phyloP scores from a whole-genome alignment of 2,113 vertebrate genomes.

The Redunca redunca region DNA sequence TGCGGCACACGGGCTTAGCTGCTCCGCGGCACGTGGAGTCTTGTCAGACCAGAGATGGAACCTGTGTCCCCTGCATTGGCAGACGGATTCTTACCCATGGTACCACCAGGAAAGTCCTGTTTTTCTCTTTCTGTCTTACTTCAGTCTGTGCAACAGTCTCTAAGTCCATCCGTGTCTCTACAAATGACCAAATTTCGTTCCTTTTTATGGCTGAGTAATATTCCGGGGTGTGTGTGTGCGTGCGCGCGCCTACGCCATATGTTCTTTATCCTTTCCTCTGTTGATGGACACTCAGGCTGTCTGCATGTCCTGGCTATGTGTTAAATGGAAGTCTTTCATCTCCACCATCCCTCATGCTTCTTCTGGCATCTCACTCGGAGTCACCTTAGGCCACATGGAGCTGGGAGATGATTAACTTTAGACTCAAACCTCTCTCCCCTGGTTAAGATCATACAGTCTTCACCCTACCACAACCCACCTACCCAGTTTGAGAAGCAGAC shows the following conservation, averaged over 20 bases:
- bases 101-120: not conserved
- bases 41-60: not conserved
- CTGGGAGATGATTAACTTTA: not conserved
- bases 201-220: not conserved
- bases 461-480: too few species aligned
- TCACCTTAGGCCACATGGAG: not conserved
- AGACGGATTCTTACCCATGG: not conserved
- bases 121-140: not conserved
- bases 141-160: not conserved
- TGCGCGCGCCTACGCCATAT: fast-evolving
- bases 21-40: not conserved
- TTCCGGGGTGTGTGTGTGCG: not conserved
- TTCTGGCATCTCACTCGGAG: not conserved
- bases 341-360: not conserved
- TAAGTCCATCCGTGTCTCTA: not conserved
- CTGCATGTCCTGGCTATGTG: not conserved
- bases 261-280: not conserved
- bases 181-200: not conserved
- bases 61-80: not conserved
- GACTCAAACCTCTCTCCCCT: not conserved
- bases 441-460: not conserved
- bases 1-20: not conserved
- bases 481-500: not conserved
- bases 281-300: not conserved
- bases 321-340: not conserved